phyloP scores from a whole-genome alignment of 2,888 invertebrate genomes.

The Uloborus plumipes region DNA sequence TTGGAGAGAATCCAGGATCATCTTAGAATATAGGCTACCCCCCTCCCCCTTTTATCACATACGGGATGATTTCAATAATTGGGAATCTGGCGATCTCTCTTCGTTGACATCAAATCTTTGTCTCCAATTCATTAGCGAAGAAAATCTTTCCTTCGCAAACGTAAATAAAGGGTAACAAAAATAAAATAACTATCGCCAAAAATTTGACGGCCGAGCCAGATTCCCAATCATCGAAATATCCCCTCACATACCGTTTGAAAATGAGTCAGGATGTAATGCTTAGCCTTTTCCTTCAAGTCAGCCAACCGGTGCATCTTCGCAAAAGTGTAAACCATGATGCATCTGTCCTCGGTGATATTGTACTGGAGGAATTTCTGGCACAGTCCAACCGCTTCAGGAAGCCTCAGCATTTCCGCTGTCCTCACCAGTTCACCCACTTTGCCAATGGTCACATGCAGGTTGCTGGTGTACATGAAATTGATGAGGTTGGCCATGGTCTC shows the following conservation, averaged over 20 bases:
- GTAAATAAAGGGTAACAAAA: too few relatives aligned
- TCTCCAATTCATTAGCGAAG: too few relatives aligned
- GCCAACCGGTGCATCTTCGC: conserved; percentile 80
- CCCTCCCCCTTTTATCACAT: too few relatives aligned
- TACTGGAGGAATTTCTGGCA: conserved; percentile 79
- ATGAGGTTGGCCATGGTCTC: conserved; percentile 78
- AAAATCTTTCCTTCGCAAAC: too few relatives aligned
- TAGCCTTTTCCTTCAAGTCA: conserved; percentile 75
- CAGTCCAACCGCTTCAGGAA: conserved; percentile 80
- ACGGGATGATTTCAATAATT: too few relatives aligned
- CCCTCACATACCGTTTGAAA: conserved; percentile 74
- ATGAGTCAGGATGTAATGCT: conserved; percentile 71
- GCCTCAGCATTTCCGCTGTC: conserved; percentile 81
- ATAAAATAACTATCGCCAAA: too few relatives aligned
- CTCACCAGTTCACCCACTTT: conserved; percentile 81
- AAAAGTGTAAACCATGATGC: conserved; percentile 80
- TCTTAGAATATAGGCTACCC: too few relatives aligned
- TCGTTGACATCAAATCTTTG: too few relatives aligned
- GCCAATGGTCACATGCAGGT: conserved; percentile 77
- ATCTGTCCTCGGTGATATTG: conserved; percentile 79
- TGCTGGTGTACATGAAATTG: conserved; percentile 82
- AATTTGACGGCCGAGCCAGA: too few relatives aligned
- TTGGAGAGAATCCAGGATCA: too few relatives aligned
- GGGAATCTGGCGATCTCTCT: too few relatives aligned
- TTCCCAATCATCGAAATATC: too few relatives aligned